phyloP scores from a whole-genome alignment of 2,113 vertebrate genomes.

The Ivindomyrus marchei region DNA sequence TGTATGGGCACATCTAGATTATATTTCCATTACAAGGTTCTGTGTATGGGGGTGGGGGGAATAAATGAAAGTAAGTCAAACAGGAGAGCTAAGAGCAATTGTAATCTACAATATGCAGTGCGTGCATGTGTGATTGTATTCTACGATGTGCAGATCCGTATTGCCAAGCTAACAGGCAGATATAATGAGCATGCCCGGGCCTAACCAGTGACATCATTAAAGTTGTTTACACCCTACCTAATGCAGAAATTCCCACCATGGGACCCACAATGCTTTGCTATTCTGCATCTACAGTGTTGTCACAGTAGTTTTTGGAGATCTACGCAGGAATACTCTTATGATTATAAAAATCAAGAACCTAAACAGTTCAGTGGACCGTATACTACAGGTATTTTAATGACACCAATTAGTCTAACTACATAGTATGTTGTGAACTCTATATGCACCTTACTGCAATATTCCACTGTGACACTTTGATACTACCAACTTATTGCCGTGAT shows the following conservation, averaged over 20 bases:
- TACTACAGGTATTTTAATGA: not conserved
- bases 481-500: not conserved
- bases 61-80: not conserved
- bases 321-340: not conserved
- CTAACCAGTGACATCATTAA: not conserved
- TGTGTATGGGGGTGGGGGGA: not conserved
- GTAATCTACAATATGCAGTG: not conserved
- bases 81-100: not conserved
- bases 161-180: not conserved
- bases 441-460: not conserved
- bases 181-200: not conserved
- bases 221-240: not conserved
- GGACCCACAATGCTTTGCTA: not conserved
- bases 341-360: not conserved
- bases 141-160: not conserved
- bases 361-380: not conserved
- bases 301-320: not conserved
- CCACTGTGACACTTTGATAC: not conserved
- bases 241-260: not conserved
- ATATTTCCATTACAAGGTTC: not conserved
- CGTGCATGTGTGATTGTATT: not conserved
- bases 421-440: not conserved
- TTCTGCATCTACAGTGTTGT: not conserved
- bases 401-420: not conserved
- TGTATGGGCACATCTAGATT: not conserved